phyloP scores from a whole-genome alignment of 2,888 invertebrate species.

The Zelleria hepariella region DNA sequence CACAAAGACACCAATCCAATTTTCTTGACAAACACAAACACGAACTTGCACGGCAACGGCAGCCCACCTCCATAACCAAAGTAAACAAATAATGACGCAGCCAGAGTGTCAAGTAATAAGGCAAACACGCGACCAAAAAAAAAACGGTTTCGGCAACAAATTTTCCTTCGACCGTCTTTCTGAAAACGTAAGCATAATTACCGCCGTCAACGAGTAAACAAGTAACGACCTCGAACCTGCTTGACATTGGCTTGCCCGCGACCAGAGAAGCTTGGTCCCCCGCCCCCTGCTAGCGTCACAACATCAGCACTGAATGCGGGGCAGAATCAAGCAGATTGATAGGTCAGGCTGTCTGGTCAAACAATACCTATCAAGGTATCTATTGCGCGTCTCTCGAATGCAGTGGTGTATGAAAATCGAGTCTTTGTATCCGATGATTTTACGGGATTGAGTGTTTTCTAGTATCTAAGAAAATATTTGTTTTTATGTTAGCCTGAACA shows the following conservation, averaged over 20 bases:
- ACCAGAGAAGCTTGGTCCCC: constrained; percentile 31
- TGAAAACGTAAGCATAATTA: constrained; percentile 30
- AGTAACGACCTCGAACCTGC: constrained; percentile 45
- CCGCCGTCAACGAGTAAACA: constrained; percentile 35
- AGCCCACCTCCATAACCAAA: not conserved
- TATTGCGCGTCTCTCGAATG: not conserved
- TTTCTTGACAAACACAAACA: not conserved
- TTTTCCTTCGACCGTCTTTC: not conserved
- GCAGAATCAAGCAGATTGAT: not conserved
- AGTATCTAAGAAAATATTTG: not conserved
- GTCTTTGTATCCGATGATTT: not conserved
- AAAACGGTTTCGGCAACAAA: not conserved
- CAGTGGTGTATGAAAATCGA: not conserved
- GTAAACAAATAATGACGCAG: not conserved
- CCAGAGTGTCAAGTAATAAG: not conserved
- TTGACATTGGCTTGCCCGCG: constrained; percentile 31
- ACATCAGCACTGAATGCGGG: constrained; percentile 10
- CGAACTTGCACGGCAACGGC: not conserved
- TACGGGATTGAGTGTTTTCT: not conserved
- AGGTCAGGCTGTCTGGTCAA: not conserved
- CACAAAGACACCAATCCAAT: not conserved
- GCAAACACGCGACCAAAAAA: not conserved
- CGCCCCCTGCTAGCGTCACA: constrained; percentile 15
- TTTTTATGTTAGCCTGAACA: no score
- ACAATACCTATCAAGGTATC: not conserved